Evolutionary conservation across 2,888 invertebrate species (phyloP), one percentile per base, ranked within the genome.

Genomic region (Tyria jacobaeae): DNA sequence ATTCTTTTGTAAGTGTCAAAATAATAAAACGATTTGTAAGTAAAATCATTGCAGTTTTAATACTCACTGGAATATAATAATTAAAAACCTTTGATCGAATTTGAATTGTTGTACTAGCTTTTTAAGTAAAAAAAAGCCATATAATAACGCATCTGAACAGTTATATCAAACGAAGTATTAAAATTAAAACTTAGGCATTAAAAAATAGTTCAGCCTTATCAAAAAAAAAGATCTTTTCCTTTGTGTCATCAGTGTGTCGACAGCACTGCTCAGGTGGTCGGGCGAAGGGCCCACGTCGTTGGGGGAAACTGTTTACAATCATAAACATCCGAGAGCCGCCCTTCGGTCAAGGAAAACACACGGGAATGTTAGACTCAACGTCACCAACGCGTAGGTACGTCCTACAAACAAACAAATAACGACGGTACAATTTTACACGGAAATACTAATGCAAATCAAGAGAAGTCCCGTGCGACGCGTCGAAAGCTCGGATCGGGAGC

Each of bases 131-230:
- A 90, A 89, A 89, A 90, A 89, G 87, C 88, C 83, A 87, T 85
- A 78, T 66, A 77, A 80, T 84, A 84, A 88, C 86, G 79, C 81
- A 88, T 87, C 88, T 89, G 90, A 89, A 76, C 73, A 66, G 91
- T 90, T 44, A 35, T 56, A 90, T 83, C 87, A 85, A 86, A 85
- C 76, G 75, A 86, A 87, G 82, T 82, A 87, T 88, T 91, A 91
- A 90, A 87, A 90, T 89, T 90, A 89, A 90, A 84, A 91, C 90
- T 90, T 92, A 91, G 89, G 87, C 89, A 86, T 88, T 89, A 91
- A 88, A 87, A 78, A 89, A 92, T 89, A 84, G 88, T 89, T 94
- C 94, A 94, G 94, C 94, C 94, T 94, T 94, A 94, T 94, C 81
- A 90, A 92, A 93, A 91, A 41, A 90, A 76, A 92, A 93, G 90